A percentile compares a stretch with the other conserved stretches of the same genome.
Conservation (phyloP, 2,797 vertebrate species). For the Sardinella longiceps region DNA sequence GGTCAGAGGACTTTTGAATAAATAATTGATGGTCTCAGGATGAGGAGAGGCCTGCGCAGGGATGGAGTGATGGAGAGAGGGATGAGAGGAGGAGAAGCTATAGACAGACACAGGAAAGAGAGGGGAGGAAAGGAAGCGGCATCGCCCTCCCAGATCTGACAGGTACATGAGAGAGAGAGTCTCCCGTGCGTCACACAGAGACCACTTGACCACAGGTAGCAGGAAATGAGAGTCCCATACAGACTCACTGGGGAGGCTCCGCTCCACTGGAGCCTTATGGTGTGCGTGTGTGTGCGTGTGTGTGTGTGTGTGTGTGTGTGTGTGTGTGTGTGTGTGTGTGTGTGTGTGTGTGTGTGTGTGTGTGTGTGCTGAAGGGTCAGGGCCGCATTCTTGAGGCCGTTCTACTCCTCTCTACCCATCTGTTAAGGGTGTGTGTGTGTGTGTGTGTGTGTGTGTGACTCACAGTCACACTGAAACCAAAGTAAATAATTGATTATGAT, state of each 20-base stretch:
- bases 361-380: neutral
- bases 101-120: too few relatives aligned
- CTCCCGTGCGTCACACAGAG: neutral
- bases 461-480: constrained; percentile 33
- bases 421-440: constrained; percentile 34
- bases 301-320: constrained; percentile 1
- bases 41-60: neutral
- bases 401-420: constrained; percentile 47
- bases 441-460: constrained; percentile 15
- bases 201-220: constrained; percentile 25
- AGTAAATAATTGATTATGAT: constrained; percentile 50
- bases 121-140: neutral
- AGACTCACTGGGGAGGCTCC: neutral
- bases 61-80: neutral
- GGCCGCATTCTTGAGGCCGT: constrained; percentile 35
- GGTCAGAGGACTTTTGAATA: constrained; percentile 38
- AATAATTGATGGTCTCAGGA: constrained; percentile 38
- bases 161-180: neutral
- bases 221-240: neutral
- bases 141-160: neutral
- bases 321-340: neutral
- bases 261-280: neutral
- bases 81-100: neutral
- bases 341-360: neutral
- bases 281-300: constrained; percentile 5